These are phyloP conservation scores for Hydrophis major DNA, from an alignment of 2,797 vertebrate species.

Conservation along the genomic window DNA sequence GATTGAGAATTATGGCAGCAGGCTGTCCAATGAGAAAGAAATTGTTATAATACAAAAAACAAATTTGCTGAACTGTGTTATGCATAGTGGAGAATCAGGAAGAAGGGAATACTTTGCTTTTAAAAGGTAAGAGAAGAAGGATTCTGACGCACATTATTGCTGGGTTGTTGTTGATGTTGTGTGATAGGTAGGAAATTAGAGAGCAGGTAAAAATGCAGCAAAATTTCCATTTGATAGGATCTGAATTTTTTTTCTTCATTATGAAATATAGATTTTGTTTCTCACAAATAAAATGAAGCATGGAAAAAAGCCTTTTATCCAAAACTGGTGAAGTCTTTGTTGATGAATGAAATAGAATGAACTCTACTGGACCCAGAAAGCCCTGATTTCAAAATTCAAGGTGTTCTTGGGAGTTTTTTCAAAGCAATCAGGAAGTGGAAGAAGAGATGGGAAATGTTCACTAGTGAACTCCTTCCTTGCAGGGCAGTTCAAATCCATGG, in stretches of 20 bases:
- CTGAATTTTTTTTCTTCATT: neutral
- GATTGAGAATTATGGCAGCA: neutral
- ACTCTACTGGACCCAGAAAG: neutral
- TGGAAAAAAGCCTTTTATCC: neutral
- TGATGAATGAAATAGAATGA: neutral
- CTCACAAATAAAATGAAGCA: neutral
- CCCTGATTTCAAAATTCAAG: neutral
- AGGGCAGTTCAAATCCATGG: neutral
- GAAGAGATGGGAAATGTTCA: neutral
- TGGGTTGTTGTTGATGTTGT: neutral
- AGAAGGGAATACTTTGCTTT: neutral
- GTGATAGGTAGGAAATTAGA: neutral
- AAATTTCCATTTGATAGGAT: neutral
- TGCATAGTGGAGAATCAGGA: neutral
- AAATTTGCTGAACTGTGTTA: neutral
- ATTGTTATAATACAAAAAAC: neutral
- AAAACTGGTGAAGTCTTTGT: neutral
- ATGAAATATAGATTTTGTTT: neutral
- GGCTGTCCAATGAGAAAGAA: neutral
- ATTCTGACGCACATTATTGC: neutral
- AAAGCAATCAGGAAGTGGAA: neutral
- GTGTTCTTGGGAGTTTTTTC: neutral
- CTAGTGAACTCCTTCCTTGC: neutral
- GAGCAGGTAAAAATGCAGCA: neutral
- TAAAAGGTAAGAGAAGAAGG: neutral